Conservation (phyloP, 2,797 vertebrate species). For the Cichlasoma orientale region DNA sequence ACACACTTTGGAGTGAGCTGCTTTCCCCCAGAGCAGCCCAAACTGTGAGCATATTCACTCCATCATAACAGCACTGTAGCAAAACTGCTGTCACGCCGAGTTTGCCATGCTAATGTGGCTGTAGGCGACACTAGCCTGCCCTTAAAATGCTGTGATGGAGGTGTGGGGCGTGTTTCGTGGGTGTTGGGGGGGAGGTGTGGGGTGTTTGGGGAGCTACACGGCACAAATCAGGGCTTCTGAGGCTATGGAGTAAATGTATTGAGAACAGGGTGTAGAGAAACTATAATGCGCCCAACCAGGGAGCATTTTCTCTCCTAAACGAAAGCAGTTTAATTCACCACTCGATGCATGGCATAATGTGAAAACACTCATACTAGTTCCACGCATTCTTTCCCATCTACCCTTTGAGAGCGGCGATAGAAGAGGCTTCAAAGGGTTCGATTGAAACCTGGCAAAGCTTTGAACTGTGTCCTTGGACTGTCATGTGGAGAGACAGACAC, state of each 20-base stretch:
- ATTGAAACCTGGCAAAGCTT: slow-evolving; percentile 65
- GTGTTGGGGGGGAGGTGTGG: neutral
- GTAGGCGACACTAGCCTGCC: slow-evolving; percentile 52
- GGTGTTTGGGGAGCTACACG: slow-evolving; percentile 39
- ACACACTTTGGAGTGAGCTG: slow-evolving; percentile 74
- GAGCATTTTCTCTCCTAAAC: slow-evolving; percentile 40
- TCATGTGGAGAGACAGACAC: slow-evolving; percentile 56
- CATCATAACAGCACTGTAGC: slow-evolving; percentile 72
- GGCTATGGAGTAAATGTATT: slow-evolving; percentile 2
- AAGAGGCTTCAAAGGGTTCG: slow-evolving; percentile 69
- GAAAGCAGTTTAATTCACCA: slow-evolving; percentile 37
- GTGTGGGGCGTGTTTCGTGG: slow-evolving; percentile 37
- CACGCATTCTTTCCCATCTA: slow-evolving; percentile 36
- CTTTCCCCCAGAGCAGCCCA: slow-evolving; percentile 66
- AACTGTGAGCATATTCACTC: slow-evolving; percentile 72
- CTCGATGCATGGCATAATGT: slow-evolving; percentile 20
- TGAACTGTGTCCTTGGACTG: slow-evolving; percentile 71
- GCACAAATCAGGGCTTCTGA: slow-evolving; percentile 24
- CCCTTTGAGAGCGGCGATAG: slow-evolving; percentile 50
- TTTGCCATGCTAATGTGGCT: slow-evolving; percentile 75
- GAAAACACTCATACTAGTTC: slow-evolving; percentile 34
- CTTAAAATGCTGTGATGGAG: slow-evolving; percentile 55
- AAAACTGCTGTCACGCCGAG: slow-evolving; percentile 74
- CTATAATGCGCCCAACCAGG: slow-evolving; percentile 33
- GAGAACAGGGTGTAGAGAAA: slow-evolving; percentile 14